Base-by-base conservation (phyloP, 2,888 invertebrate species). In the Caenorhabditis sp. region DNA sequence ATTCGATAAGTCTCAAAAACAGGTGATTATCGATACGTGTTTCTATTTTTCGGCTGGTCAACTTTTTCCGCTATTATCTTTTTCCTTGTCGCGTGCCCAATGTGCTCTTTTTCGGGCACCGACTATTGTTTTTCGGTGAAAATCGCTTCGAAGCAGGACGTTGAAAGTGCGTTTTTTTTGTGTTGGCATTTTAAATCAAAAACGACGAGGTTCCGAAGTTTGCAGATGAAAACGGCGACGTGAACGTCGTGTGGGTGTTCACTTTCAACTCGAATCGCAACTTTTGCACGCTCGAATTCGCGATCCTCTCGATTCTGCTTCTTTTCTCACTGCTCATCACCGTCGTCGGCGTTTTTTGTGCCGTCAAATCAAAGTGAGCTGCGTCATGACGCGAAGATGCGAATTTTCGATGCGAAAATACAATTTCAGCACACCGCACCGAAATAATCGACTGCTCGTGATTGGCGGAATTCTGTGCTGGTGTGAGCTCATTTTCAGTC, bases 241-340 rank as follows among this genome's bases (percentile, higher is more conserved):
- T 70, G 2, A 66, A 61, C 17, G 58, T 65, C 3, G 32, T 73
- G 7, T 66, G 59, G 65, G 61, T 73, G 8, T 73, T 73, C 43
- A 55, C 73, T 1, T 66, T n/a, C 32, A 73, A 73, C 39, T 73
- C 73, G 2, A 53, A 59, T 41, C 45, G 55, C 9, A n/a, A 30
- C 13, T 43, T 39, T 15, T 32, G 15, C 8, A 8, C 20, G 24
- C 11, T 45, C 7, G 73, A 73, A 41, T 26, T 73, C 20, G 1
- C 27, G 2, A 26, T 65, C 6, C 7, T 66, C 26, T 20, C 52
- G n/a, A 32, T 65, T 48, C 17, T 61, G n/a, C 22, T 73, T 1
- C 3, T 48, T 0, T n/a, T 72, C 1, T 43, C 63, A 7, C 2
- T 41, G 0, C 2, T 73, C 2, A 24, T 66, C n/a, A 55, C 65